Conservation (phyloP, 2,113 vertebrate genomes). For the Scartelaos histophorus region DNA sequence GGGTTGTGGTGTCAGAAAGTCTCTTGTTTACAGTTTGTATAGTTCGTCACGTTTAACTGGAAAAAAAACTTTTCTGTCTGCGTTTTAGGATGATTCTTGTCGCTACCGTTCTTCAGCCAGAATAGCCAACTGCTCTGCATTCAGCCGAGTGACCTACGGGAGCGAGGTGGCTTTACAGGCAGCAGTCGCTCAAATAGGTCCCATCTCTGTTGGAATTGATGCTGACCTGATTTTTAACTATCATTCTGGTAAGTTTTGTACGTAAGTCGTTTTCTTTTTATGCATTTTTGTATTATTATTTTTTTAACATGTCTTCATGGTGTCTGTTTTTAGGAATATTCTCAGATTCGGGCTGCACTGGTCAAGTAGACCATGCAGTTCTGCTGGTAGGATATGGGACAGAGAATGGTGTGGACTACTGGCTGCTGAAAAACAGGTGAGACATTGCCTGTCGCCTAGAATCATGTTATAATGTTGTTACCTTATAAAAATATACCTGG, state of each 20-base stretch:
- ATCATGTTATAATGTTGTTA: no score
- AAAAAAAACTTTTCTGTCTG: background rate
- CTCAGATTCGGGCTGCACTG: slow-evolving; percentile 76
- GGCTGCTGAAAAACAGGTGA: slow-evolving; percentile 94
- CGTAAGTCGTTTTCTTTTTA: background rate
- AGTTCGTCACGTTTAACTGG: background rate
- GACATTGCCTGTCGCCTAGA: background rate
- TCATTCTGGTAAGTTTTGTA: slow-evolving; percentile 76
- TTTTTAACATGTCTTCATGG: background rate
- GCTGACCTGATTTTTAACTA: slow-evolving; percentile 82
- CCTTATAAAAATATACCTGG: no score
- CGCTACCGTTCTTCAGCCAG: slow-evolving; percentile 70
- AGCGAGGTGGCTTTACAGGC: slow-evolving; percentile 79
- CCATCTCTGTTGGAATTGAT: slow-evolving; percentile 87
- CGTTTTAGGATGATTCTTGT: slow-evolving; percentile 75
- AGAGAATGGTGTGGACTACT: slow-evolving; percentile 80
- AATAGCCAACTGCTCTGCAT: slow-evolving; percentile 84
- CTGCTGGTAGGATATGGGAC: slow-evolving; percentile 86
- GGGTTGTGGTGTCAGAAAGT: no score
- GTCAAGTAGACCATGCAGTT: slow-evolving; percentile 82
- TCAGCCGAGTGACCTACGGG: background rate
- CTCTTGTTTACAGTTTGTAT: background rate
- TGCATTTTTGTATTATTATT: background rate
- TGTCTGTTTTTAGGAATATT: slow-evolving; percentile 82
- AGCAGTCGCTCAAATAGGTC: slow-evolving; percentile 82